Conservation (phyloP, 2,113 vertebrate genomes). For the Calypte anna region DNA sequence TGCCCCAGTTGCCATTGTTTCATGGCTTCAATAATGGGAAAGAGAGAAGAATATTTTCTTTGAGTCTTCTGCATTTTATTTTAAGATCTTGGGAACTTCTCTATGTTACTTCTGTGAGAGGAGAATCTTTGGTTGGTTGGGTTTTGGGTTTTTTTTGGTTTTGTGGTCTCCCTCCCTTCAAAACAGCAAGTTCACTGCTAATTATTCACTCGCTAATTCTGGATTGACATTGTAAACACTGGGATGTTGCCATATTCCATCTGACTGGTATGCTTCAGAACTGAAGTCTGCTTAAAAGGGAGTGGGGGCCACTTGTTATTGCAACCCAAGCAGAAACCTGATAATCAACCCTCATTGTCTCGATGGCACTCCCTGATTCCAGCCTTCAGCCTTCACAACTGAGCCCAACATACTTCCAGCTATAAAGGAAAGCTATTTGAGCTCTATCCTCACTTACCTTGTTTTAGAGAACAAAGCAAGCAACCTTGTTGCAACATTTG, state of each 20-base stretch:
- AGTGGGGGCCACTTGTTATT: background rate
- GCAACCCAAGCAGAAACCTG: slow-evolving; percentile 9
- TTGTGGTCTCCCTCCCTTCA: background rate
- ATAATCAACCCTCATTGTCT: background rate
- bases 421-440: background rate
- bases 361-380: background rate
- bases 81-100: background rate
- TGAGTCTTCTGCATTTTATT: background rate
- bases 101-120: background rate
- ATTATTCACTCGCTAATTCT: slow-evolving; percentile 17
- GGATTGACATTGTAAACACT: background rate
- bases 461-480: background rate
- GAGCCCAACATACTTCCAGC: background rate
- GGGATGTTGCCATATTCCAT: background rate
- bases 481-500: background rate
- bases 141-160: too few species aligned
- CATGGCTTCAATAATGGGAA: background rate
- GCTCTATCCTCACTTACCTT: background rate
- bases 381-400: background rate
- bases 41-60: background rate
- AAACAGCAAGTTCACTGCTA: slow-evolving; percentile 2
- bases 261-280: background rate
- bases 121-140: background rate
- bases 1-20: background rate
- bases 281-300: background rate